A percentile compares a stretch with the other conserved stretches of the same genome.
phyloP scores from a whole-genome alignment of 2,888 invertebrate genomes.

The Pristionchus maxplancki region DNA sequence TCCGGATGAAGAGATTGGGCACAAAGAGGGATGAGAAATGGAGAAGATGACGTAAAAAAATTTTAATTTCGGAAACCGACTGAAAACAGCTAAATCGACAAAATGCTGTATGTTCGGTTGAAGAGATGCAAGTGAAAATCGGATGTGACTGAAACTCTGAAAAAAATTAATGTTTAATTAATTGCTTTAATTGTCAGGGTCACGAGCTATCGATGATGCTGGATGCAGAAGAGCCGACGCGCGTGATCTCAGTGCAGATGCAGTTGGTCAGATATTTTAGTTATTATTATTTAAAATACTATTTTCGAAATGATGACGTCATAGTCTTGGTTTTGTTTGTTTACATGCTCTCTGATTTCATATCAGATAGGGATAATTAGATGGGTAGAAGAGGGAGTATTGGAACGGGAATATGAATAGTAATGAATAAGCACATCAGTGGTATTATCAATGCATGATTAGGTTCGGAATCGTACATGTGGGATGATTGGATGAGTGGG shows the following conservation, averaged over 20 bases:
- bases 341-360: no score
- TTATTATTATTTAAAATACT: no score
- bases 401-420: no score
- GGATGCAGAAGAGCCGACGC: conserved; percentile 63
- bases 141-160: background rate
- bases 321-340: no score
- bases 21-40: background rate
- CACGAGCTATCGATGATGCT: conserved; percentile 68
- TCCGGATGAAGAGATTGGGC: background rate
- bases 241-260: conserved; percentile 73
- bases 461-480: no score
- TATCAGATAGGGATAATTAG: no score
- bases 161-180: background rate
- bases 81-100: background rate
- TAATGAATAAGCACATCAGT: no score
- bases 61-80: background rate
- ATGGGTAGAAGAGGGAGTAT: no score
- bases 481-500: no score
- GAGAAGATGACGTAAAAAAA: background rate
- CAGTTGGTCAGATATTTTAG: conserved; percentile 64
- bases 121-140: background rate
- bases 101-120: background rate
- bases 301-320: no score
- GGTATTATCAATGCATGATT: no score
- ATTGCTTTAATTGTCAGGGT: conserved; percentile 57